Conservation (phyloP, 2,797 vertebrate genomes). For the Aplochiton taeniatus region DNA sequence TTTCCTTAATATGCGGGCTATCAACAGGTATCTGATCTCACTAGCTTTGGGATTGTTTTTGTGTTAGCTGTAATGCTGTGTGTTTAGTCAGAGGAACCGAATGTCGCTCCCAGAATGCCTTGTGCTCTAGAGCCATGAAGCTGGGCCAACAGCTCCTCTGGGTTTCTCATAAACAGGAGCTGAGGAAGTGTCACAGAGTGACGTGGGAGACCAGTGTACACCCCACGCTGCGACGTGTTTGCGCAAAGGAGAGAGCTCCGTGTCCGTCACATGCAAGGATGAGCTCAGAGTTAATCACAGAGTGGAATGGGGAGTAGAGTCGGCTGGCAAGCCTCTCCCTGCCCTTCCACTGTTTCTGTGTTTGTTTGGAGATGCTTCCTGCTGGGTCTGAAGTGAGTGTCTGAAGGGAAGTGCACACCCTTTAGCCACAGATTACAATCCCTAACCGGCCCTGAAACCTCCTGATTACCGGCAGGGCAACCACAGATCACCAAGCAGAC, state of each 20-base stretch:
- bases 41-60: not conserved
- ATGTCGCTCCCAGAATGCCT: too few species aligned
- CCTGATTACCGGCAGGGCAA: slow-evolving; percentile 21
- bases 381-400: slow-evolving; percentile 22
- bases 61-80: not conserved
- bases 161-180: slow-evolving; percentile 44
- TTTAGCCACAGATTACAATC: slow-evolving; percentile 58
- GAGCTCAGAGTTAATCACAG: slow-evolving; percentile 60
- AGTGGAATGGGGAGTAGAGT: slow-evolving; percentile 38
- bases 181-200: slow-evolving; percentile 33
- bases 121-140: slow-evolving; percentile 42
- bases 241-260: slow-evolving; percentile 9
- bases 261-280: slow-evolving; percentile 26
- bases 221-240: slow-evolving; percentile 34
- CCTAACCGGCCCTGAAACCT: slow-evolving; percentile 53
- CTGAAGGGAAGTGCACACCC: slow-evolving; percentile 22
- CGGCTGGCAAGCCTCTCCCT: slow-evolving; percentile 44
- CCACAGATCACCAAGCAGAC: slow-evolving; percentile 43
- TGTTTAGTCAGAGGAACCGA: not conserved
- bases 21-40: slow-evolving; percentile 4
- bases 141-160: slow-evolving; percentile 53
- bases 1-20: not conserved
- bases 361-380: slow-evolving; percentile 55
- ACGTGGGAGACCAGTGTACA: slow-evolving; percentile 6
- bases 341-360: slow-evolving; percentile 30